These are phyloP conservation scores for Aleadryas rufinucha DNA, from an alignment of 2,113 vertebrate genomes.

Conservation along the genomic window DNA sequence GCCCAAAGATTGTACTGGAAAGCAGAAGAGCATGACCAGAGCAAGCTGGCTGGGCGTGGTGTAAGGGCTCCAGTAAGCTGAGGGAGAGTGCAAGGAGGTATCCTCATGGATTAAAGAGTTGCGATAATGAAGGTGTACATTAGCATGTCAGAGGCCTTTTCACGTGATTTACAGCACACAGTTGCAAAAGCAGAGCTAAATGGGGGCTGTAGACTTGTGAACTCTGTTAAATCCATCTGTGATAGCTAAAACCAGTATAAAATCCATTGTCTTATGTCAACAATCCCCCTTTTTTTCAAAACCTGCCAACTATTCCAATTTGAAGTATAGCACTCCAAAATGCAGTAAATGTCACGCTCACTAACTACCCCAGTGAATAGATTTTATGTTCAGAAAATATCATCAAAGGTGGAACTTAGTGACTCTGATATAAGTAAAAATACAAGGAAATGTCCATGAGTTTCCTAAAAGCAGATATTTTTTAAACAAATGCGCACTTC, in stretches of 20 bases:
- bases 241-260: not conserved
- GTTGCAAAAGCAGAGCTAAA: not conserved
- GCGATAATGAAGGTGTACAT: not conserved
- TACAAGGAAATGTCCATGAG: not conserved
- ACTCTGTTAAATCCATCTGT: not conserved
- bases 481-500: not conserved
- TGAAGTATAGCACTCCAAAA: not conserved
- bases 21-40: not conserved
- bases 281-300: not conserved
- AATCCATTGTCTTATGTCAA: not conserved
- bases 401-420: not conserved
- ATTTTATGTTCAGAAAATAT: not conserved
- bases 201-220: not conserved
- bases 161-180: not conserved
- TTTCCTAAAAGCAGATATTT: not conserved
- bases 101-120: not conserved
- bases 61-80: not conserved
- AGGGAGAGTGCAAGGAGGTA: not conserved
- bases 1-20: fast-evolving
- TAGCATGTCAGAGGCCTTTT: not conserved
- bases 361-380: not conserved
- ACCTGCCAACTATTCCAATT: not conserved
- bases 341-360: not conserved
- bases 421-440: not conserved
- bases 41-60: fast-evolving